Evolutionary conservation across 2,888 invertebrate genomes (phyloP).

Genomic region (Zootermopsis nevadensis): DNA sequence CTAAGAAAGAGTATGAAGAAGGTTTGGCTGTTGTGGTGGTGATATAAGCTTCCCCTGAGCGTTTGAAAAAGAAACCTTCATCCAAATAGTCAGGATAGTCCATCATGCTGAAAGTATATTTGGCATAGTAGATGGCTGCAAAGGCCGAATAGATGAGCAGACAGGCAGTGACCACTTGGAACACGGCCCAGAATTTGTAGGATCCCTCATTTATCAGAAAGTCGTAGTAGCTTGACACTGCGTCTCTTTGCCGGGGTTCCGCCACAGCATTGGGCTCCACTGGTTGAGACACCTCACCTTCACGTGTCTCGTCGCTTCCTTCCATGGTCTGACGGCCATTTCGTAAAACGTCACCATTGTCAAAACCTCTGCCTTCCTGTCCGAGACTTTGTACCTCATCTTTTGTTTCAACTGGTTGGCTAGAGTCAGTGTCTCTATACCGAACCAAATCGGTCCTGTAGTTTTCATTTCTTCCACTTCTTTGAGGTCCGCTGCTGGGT

Average conservation of each 20-base stretch:
- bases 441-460: no score
- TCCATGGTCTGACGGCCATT: no score
- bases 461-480: neutral
- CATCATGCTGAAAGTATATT: slow-evolving; percentile 81
- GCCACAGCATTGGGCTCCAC: neutral
- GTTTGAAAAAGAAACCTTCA: slow-evolving; percentile 78
- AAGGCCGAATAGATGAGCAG: slow-evolving; percentile 85
- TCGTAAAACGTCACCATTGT: neutral
- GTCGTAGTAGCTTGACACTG: slow-evolving; percentile 73
- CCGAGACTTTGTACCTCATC: no score
- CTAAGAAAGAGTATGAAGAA: slow-evolving; percentile 61
- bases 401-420: no score
- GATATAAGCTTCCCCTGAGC: slow-evolving; percentile 64
- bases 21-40: slow-evolving; percentile 56
- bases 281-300: neutral
- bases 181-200: slow-evolving; percentile 89
- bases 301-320: neutral
- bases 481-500: neutral
- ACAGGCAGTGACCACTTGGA: slow-evolving; percentile 86
- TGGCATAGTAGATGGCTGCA: slow-evolving; percentile 88
- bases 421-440: no score
- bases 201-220: slow-evolving; percentile 89
- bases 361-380: neutral
- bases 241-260: slow-evolving; percentile 19
- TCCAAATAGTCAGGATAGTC: slow-evolving; percentile 81